Base-by-base conservation (phyloP, 2,113 vertebrate genomes). In the Brachirus orientalis region DNA sequence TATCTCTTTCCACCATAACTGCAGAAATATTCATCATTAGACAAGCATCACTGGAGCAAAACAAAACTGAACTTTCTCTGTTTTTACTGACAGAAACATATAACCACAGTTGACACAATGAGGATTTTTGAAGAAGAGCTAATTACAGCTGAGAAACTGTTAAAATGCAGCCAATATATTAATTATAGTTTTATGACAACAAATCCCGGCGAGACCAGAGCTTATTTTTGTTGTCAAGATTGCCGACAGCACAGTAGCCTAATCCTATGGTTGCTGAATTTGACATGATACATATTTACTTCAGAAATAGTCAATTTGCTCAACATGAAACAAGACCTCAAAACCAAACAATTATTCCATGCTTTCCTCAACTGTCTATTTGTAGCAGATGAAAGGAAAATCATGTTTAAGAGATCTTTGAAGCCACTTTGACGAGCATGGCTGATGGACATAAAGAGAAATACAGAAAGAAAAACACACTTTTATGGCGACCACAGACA, bases 401-500 rank as follows among this genome's bases (percentile, higher is more conserved):
- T 50, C 35, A 36, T 55, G 63, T 64, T 68, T 69, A 19, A 10
- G 46, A 78, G 57, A 67, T 44, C 50, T 70, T 51, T 81, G 73
- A 67, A 75, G 69, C 40, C 12, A 48, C 58, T 69, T 80, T 78
- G 43, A 71, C 57, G 57, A 72, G 70, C 55, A 66, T n/a, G 57
- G 51, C 52, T 75, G 65, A 53, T 69, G 48, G 47, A 58, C 63
- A 84, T 44, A 14, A 60, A 57, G 52, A 17, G 52, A 56, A 54
- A 51, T 16, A 60, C 12, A 44, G 1, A 58, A 61, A 60, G 58
- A 72, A 88, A 82, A 82, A 46, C 64, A 68, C 71, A 43, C 44
- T 69, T 85, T 77, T 51, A 66, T 80, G 71, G 76, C 72, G 74
- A 86, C 75, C 77, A 89, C 81, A 82, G 63, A 84, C 74, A 79